phyloP scores from a whole-genome alignment of 2,797 vertebrate species.

The Macroramphosus scolopax region DNA sequence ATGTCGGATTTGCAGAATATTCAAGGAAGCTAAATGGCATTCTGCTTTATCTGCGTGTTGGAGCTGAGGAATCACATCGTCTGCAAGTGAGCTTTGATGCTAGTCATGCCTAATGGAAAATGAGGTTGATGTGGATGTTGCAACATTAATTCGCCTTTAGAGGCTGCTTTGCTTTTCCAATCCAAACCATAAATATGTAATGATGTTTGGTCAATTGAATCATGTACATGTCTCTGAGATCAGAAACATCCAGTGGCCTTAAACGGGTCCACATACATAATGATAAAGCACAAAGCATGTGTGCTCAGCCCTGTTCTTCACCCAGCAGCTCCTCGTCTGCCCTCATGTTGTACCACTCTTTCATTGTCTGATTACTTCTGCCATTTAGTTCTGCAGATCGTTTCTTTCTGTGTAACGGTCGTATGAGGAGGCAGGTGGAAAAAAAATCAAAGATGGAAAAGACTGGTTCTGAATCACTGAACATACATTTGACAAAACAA shows the following conservation, averaged over 20 bases:
- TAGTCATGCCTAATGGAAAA: slow-evolving; percentile 36
- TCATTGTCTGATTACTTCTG: no score
- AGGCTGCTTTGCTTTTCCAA: slow-evolving; percentile 22
- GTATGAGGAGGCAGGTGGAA: no score
- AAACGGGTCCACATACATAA: slow-evolving; percentile 10
- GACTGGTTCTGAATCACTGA: no score
- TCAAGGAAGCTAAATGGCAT: slow-evolving; percentile 23
- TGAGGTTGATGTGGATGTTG: slow-evolving; percentile 27
- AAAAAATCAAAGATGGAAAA: no score
- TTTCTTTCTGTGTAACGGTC: no score
- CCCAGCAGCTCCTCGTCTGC: no score
- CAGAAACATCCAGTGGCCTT: slow-evolving; percentile 13
- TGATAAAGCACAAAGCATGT: slow-evolving; percentile 4
- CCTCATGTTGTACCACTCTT: no score
- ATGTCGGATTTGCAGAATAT: slow-evolving; percentile 19
- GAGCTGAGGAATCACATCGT: slow-evolving; percentile 29
- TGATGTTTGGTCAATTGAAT: slow-evolving; percentile 36
- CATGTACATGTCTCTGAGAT: slow-evolving; percentile 11
- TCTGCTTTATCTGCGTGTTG: slow-evolving; percentile 29
- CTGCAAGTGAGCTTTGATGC: slow-evolving; percentile 34
- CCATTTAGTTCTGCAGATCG: no score
- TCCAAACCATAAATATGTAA: slow-evolving; percentile 42
- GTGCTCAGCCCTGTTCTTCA: no score
- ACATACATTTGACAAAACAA: no score
- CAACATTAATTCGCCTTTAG: slow-evolving; percentile 42